Evolutionary conservation across 2,888 invertebrate genomes (phyloP), one percentile per base, ranked within the genome.

Genomic region (Hypsopygia costalis): DNA sequence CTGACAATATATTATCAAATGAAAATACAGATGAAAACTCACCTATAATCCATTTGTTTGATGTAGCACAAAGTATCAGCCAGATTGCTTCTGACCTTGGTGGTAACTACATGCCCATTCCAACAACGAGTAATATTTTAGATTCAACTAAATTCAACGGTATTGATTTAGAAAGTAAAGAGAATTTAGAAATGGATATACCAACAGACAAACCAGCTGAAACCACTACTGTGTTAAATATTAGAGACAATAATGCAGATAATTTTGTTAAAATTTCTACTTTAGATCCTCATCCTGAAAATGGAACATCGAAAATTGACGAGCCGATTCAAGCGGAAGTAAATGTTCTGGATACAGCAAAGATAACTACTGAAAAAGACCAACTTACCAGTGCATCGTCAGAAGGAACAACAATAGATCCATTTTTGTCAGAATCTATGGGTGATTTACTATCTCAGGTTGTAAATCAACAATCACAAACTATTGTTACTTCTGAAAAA

Each of bases 51-150:
- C 79, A 75, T 7, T 45, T 85, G 22, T 86, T 89, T 57, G 88
- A 89, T 55, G 78, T 89, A 21, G 83, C 85, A 36, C 81, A 83
- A 55, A 88, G 88, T 54, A 80, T 89, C 33, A 89, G 87, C 51
- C 88, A 89, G 71, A 89, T 89, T 52, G 86, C 89, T 38, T 86
- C 86, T 1, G 88, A 89, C 56, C 66, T 89, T 12, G 86, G 82
- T 21, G 68, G 68, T 30, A 75, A 63, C 41, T 83, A 75, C 48
- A 69, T 65, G 50, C 78, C 85, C 32, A 51, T 80, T 20, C 80
- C 85, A 30, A 83, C 85, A 10, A 57, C 75, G 1, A 77, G 63
- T 33, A 70, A 76, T 51, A 55, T 83, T 52, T 49, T 79, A 40
- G 83, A 86, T 37, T 60, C 62, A 1, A 75, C 72, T 11, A 72